Evolutionary conservation across 2,797 vertebrate genomes (phyloP).

Genomic region (Sciaenops ocellatus): DNA sequence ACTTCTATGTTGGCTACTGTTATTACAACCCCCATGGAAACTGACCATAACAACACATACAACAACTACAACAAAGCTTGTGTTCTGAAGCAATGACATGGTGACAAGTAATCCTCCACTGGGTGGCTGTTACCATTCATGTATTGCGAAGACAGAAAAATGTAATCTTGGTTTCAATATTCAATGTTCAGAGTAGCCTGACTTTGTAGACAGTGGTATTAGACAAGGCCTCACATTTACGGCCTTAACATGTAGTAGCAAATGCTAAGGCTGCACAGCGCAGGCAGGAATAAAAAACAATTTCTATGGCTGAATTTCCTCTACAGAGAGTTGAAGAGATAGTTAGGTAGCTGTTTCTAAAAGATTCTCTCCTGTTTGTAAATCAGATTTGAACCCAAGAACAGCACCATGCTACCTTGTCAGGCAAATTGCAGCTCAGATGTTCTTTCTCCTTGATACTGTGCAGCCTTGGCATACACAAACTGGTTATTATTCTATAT

Average conservation of each 20-base stretch:
- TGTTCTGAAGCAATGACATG: slow-evolving; percentile 51
- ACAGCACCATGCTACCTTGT: neutral
- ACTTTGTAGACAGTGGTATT: slow-evolving; percentile 79
- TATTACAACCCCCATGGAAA: slow-evolving; percentile 34
- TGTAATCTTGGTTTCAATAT: slow-evolving; percentile 77
- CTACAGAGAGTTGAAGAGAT: neutral
- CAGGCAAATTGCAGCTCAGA: slow-evolving; percentile 17
- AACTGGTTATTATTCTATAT: slow-evolving; percentile 78
- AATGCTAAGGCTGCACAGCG: slow-evolving; percentile 70
- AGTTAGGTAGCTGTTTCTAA: slow-evolving; percentile 10
- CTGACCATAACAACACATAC: slow-evolving; percentile 53
- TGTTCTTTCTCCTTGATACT: slow-evolving; percentile 31
- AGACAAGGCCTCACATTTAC: slow-evolving; percentile 76
- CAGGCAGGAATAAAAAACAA: slow-evolving; percentile 1
- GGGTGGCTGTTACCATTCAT: slow-evolving; percentile 49
- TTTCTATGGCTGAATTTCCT: neutral
- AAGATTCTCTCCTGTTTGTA: slow-evolving; percentile 3
- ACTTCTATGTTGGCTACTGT: slow-evolving; percentile 58
- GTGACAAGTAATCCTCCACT: slow-evolving; percentile 50
- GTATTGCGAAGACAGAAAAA: slow-evolving; percentile 71
- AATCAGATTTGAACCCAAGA: slow-evolving; percentile 20
- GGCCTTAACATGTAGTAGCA: slow-evolving; percentile 79
- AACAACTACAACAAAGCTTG: slow-evolving; percentile 51
- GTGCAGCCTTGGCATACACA: slow-evolving; percentile 76
- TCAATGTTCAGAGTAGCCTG: slow-evolving; percentile 79